Percentiles rank a stretch among this genome's conserved stretches.
Evolutionary conservation across 2,113 vertebrate species (phyloP).

Genomic region (Sialia sialis): DNA sequence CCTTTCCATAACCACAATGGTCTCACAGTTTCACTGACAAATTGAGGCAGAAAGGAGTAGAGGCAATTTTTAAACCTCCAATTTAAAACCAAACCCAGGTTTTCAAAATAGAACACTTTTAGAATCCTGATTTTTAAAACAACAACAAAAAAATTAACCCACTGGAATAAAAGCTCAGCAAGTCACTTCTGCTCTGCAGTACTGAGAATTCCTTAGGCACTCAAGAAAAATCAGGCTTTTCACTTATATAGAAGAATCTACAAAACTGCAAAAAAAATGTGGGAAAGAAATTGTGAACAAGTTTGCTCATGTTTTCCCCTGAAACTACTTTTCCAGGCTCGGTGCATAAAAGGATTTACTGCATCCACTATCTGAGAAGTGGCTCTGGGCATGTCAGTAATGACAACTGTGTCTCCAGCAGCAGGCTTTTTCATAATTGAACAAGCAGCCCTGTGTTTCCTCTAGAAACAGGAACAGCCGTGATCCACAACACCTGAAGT

Average conservation of each 20-base stretch:
- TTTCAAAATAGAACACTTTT: neutral
- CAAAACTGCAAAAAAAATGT: neutral
- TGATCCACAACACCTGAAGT: neutral
- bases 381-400: neutral
- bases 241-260: neutral
- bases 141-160: neutral
- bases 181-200: neutral
- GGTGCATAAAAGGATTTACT: neutral
- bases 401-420: neutral
- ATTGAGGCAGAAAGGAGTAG: accelerated
- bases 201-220: neutral
- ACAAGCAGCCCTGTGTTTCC: neutral
- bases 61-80: neutral
- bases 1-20: neutral
- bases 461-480: neutral
- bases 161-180: neutral
- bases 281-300: neutral
- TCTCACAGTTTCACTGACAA: neutral
- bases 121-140: neutral
- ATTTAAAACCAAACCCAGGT: neutral
- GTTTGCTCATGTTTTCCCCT: neutral
- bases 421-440: neutral
- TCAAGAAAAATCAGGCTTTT: neutral
- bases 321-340: neutral
- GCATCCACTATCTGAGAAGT: neutral